These are phyloP conservation scores for Pardosa pseudoannulata DNA, from an alignment of 2,888 invertebrate species.

Conservation along the genomic window DNA sequence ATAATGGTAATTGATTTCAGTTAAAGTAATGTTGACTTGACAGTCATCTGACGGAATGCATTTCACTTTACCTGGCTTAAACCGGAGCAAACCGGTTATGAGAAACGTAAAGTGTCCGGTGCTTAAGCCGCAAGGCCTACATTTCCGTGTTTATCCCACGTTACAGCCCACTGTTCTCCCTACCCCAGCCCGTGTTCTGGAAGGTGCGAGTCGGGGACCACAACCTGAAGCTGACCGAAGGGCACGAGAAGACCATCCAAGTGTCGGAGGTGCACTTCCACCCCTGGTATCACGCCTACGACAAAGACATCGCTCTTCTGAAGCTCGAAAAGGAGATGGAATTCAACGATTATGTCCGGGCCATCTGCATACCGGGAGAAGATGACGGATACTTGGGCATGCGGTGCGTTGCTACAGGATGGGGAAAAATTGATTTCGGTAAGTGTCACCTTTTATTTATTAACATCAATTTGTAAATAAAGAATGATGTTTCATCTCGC, in stretches of 20 bases:
- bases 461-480: no score
- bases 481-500: no score
- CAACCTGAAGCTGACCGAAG: conserved; percentile 85
- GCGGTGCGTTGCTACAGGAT: conserved; percentile 85
- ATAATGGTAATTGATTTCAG: no score
- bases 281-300: conserved; percentile 75
- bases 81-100: no score
- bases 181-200: conserved; percentile 75
- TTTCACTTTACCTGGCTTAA: no score
- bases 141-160: neutral
- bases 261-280: conserved; percentile 74
- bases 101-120: neutral
- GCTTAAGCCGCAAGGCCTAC: conserved; percentile 14
- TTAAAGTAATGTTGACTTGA: no score
- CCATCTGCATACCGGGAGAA: conserved; percentile 77
- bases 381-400: conserved; percentile 75
- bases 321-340: conserved; percentile 88
- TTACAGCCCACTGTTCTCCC: conserved; percentile 74
- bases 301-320: conserved; percentile 83
- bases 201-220: conserved; percentile 85
- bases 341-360: conserved; percentile 80
- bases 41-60: no score
- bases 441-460: no score
- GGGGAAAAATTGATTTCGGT: conserved; percentile 82
- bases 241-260: conserved; percentile 80